Evolutionary conservation across 2,888 invertebrate genomes (phyloP).

Genomic region (Platycnemis pennipes): DNA sequence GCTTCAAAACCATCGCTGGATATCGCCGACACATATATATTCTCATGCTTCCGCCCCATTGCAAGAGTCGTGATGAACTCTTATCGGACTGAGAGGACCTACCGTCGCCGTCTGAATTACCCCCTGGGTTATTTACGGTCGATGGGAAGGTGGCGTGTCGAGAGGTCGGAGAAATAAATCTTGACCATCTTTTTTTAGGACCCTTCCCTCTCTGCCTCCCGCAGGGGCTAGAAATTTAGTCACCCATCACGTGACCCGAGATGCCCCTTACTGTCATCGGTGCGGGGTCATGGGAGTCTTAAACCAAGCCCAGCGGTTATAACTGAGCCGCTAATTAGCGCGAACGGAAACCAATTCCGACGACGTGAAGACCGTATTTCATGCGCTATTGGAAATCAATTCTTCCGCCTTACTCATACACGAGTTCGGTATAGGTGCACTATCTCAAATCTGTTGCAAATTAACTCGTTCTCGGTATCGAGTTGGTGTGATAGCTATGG

Average conservation of each 20-base stretch:
- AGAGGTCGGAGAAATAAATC: background rate
- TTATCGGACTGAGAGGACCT: background rate
- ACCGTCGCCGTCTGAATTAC: background rate
- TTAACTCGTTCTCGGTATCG: no score
- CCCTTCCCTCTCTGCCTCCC: background rate
- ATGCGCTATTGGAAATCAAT: background rate
- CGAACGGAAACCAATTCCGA: background rate
- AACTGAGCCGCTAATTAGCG: background rate
- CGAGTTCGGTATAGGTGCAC: no score
- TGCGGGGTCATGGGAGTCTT: background rate
- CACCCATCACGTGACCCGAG: background rate
- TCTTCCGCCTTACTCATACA: no score
- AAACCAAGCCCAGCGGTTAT: background rate
- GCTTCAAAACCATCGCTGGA: no score
- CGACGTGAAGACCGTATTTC: background rate
- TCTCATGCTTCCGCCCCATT: background rate
- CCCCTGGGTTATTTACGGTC: background rate
- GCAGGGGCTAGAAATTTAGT: background rate
- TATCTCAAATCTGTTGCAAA: no score
- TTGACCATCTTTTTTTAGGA: background rate
- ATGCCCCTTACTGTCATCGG: background rate
- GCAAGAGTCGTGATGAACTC: background rate
- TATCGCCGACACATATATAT: background rate
- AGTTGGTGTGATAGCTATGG: no score
- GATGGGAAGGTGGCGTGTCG: background rate